phyloP scores from a whole-genome alignment of 2,888 invertebrate genomes.

The Quadriops clusia region DNA sequence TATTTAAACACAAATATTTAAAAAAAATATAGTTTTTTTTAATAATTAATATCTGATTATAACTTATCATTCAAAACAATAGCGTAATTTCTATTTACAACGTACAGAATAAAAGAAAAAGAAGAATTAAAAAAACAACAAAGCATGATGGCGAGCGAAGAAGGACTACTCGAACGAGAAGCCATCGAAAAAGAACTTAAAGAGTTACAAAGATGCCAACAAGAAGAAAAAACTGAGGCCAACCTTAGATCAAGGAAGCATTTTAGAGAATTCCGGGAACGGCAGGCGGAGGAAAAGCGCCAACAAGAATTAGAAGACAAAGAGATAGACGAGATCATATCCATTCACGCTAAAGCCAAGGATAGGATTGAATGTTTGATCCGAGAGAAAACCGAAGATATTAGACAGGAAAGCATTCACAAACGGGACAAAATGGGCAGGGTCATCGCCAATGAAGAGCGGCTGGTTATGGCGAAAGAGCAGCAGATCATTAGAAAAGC shows the following conservation, averaged over 20 bases:
- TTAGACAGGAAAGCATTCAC: no score
- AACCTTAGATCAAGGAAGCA: slow-evolving; percentile 6
- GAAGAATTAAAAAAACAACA: slow-evolving; percentile 8
- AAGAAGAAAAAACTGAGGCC: slow-evolving; percentile 9
- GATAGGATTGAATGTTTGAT: slow-evolving; percentile 34
- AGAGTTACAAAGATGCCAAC: slow-evolving; percentile 5
- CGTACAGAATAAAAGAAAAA: slow-evolving; percentile 16
- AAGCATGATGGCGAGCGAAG: slow-evolving; percentile 4
- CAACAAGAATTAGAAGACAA: slow-evolving; percentile 35
- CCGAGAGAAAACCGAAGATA: slow-evolving; percentile 31
- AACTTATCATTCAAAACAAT: background rate
- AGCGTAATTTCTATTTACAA: no score
- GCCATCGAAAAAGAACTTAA: slow-evolving; percentile 4
- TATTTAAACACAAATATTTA: no score
- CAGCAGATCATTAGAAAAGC: no score
- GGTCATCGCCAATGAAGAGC: no score
- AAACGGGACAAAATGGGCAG: no score
- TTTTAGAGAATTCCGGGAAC: slow-evolving; percentile 3
- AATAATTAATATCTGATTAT: no score
- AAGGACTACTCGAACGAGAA: no score
- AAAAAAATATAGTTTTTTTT: no score
- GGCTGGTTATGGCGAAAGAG: no score
- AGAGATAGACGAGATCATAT: slow-evolving; percentile 36
- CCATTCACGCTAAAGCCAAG: slow-evolving; percentile 38
- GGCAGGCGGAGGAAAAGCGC: slow-evolving; percentile 28